These are phyloP conservation scores for Falcunculus frontatus DNA, from an alignment of 2,113 vertebrate species.

Conservation along the genomic window DNA sequence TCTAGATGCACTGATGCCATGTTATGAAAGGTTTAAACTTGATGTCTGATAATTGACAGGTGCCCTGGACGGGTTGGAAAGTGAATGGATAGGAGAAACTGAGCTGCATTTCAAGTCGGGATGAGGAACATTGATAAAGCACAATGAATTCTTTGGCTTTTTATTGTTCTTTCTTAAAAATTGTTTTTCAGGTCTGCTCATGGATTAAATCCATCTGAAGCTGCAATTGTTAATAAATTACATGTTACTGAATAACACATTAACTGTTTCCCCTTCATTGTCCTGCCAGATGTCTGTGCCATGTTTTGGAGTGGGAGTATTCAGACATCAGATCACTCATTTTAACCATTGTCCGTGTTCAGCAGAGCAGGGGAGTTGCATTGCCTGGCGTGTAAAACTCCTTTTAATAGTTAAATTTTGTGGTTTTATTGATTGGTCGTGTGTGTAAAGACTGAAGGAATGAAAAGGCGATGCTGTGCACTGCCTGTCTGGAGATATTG, in stretches of 20 bases:
- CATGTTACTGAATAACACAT: not conserved
- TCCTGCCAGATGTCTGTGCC: not conserved
- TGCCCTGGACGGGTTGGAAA: not conserved
- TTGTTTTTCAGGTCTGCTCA: not conserved
- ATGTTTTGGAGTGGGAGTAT: not conserved
- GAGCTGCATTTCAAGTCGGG: fast-evolving
- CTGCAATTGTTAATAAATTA: not conserved
- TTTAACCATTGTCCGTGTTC: not conserved
- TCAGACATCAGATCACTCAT: not conserved
- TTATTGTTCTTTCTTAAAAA: not conserved
- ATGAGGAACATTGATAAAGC: not conserved
- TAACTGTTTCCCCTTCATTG: not conserved
- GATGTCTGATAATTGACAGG: not conserved
- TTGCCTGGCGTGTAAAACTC: not conserved
- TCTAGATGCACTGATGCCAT: fast-evolving
- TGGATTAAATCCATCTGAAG: not conserved
- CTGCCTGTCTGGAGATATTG: not conserved
- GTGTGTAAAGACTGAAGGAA: not conserved
- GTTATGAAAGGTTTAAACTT: not conserved
- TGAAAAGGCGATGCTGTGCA: not conserved
- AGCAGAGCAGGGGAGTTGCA: not conserved
- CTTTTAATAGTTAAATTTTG: not conserved
- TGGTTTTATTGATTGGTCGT: not conserved
- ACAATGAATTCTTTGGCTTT: not conserved
- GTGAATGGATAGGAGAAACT: not conserved